Evolutionary conservation across 2,113 vertebrate species (phyloP).

Genomic region (Varanus komodoensis): DNA sequence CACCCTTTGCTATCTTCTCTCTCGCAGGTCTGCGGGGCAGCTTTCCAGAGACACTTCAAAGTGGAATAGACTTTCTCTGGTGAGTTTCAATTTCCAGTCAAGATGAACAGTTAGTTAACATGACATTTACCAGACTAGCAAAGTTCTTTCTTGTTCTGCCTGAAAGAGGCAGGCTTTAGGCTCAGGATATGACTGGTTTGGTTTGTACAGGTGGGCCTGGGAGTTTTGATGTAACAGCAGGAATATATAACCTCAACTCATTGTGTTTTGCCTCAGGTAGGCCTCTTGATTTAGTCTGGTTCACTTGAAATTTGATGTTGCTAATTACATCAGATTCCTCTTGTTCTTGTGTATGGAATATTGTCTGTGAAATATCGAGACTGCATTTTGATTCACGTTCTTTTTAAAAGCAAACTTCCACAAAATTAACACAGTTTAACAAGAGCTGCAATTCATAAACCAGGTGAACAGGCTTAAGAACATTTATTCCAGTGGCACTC

Average conservation of each 20-base stretch:
- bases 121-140: conserved; percentile 18
- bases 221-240: conserved; percentile 8
- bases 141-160: conserved; percentile 14
- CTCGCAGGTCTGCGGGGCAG: background rate
- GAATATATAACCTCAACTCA: background rate
- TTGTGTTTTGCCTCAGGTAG: conserved; percentile 33
- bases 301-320: conserved; percentile 6
- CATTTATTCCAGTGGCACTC: background rate
- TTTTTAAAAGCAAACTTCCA: conserved; percentile 20
- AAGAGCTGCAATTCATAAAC: background rate
- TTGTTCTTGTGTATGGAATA: background rate
- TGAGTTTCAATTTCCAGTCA: conserved; percentile 13
- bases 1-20: background rate
- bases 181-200: conserved; percentile 8
- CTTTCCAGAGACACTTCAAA: conserved; percentile 25
- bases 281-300: conserved; percentile 23
- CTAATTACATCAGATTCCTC: conserved; percentile 17
- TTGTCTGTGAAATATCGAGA: background rate
- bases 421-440: background rate
- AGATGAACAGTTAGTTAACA: conserved; percentile 37
- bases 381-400: background rate
- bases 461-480: background rate
- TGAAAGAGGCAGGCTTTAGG: background rate
- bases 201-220: conserved; percentile 18
- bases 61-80: conserved; percentile 10